phyloP scores from a whole-genome alignment of 2,113 vertebrate species.

The Scortum barcoo region DNA sequence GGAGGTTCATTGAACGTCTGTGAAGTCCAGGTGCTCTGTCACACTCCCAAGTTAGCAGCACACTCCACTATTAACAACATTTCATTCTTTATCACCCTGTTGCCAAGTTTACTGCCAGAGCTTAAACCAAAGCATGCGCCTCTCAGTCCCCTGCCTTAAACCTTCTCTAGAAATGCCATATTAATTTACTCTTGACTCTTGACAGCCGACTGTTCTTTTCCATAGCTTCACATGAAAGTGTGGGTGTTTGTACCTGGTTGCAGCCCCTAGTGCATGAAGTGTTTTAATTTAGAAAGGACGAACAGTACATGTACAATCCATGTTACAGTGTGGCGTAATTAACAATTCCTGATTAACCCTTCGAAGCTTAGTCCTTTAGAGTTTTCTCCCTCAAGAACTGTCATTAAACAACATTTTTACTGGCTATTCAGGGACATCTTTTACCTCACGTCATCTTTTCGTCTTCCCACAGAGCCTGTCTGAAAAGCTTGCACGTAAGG shows the following conservation, averaged over 20 bases:
- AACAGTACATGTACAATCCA: neutral
- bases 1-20: conserved; percentile 29
- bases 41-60: conserved; percentile 60
- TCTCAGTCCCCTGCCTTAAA: conserved; percentile 38
- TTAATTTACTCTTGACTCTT: conserved; percentile 43
- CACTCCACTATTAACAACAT: conserved; percentile 62
- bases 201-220: conserved; percentile 60
- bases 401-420: neutral
- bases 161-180: conserved; percentile 48
- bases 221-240: neutral
- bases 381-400: neutral
- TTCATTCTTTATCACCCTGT: conserved; percentile 63
- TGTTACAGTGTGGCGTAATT: neutral
- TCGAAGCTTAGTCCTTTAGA: conserved; percentile 9
- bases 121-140: conserved; percentile 16
- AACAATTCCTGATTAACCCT: neutral
- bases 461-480: conserved; percentile 84
- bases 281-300: conserved; percentile 38
- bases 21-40: conserved; percentile 47
- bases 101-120: conserved; percentile 57
- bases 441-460: neutral
- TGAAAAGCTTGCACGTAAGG: conserved; percentile 89
- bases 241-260: neutral
- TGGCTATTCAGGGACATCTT: neutral
- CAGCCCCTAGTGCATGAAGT: neutral